Conservation (phyloP, 1,140 invertebrate species). For the Bathynomus jamesi region DNA sequence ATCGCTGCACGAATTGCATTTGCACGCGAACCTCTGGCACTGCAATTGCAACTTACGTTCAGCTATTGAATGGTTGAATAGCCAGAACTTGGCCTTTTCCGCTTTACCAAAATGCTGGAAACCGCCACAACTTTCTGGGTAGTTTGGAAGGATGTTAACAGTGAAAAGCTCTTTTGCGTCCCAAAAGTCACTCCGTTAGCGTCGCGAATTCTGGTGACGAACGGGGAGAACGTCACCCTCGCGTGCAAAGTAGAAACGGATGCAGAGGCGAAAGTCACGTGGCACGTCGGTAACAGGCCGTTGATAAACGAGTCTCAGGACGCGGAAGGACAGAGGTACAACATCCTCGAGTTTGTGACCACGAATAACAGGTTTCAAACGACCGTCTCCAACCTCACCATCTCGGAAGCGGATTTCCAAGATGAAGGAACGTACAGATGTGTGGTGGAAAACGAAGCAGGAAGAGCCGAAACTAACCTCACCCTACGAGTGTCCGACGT, state of each 20-base stretch:
- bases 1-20: constrained; percentile 61
- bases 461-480: constrained; percentile 56
- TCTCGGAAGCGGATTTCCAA: constrained; percentile 57
- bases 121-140: constrained; percentile 53
- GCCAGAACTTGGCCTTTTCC: constrained; percentile 61
- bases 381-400: constrained; percentile 52
- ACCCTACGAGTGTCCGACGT: constrained; percentile 53
- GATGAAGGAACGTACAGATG: constrained; percentile 65
- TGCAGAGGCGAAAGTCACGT: constrained; percentile 56
- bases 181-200: constrained; percentile 45
- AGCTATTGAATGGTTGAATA: constrained; percentile 65
- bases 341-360: constrained; percentile 7
- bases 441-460: constrained; percentile 65
- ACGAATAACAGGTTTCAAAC: constrained; percentile 19
- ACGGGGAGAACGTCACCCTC: constrained; percentile 62
- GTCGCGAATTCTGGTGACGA: constrained; percentile 39
- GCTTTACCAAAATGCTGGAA: constrained; percentile 57
- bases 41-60: constrained; percentile 65
- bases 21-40: constrained; percentile 72
- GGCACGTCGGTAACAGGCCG: constrained; percentile 47
- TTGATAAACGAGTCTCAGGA: constrained; percentile 44
- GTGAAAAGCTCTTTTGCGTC: constrained; percentile 70
- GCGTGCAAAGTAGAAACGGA: constrained; percentile 60
- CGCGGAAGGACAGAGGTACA: constrained; percentile 17
- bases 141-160: constrained; percentile 62